Evolutionary conservation across 2,797 vertebrate genomes (phyloP), one percentile per base, ranked within the genome.

Genomic region (Thripadectes ignobilis): DNA sequence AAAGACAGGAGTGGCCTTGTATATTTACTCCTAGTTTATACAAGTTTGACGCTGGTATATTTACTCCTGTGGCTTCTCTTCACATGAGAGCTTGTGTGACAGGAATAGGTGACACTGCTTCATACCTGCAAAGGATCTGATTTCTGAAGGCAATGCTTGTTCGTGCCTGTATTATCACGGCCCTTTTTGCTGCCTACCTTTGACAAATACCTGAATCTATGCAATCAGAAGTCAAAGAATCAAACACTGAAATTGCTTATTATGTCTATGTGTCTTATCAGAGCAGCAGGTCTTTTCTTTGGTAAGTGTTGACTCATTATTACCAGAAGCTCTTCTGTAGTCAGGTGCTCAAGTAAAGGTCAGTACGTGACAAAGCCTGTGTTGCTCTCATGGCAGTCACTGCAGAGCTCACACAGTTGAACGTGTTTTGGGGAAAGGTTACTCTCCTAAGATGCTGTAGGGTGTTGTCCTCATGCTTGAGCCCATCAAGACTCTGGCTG

Each of bases 301-400:
- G 51, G 30, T 48, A 87, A 85, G 62, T 66, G 85, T 54, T 93
- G 80, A 96, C 74, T 95, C 87, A 89, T 85, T 92, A 65, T 89
- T 79, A 88, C 49, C 93, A 89, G 52, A 49, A 92, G 18, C 20
- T 81, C 45, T 90, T 80, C 81, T 74, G 69, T 68, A 86, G 63
- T 62, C 85, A 81, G 45, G 32, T 69, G 45, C 46, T 76, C 9
- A 1, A 38, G 63, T 63, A 76, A 92, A 88, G 32, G 63, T 87
- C 39, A 46, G n/a, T 51, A 51, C 0, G 0, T 73, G 68, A 93
- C 41, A 30, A 77, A 87, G 38, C 46, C 43, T 7, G 0, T 41
- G 45, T 18, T 71, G 41, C 48, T 76, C 23, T 36, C 41, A 29
- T 6, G 21, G 48, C 3, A 11, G 59, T 71, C 46, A 45, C 51